These are phyloP conservation scores for Meliscaeva auricollis DNA, from an alignment of 2,888 invertebrate species.

Conservation along the genomic window DNA sequence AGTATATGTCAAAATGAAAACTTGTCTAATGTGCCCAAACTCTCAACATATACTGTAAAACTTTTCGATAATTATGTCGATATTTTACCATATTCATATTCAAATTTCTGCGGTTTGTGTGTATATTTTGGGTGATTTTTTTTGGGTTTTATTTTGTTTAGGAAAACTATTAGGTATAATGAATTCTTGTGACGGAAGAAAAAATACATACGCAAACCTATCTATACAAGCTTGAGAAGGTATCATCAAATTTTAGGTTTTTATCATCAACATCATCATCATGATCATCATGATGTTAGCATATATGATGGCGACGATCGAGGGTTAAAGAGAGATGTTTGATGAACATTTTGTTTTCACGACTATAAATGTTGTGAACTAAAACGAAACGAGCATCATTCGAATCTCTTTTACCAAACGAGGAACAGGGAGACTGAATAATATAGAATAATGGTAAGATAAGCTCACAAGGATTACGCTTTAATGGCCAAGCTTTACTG, in stretches of 20 bases:
- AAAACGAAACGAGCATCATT: conserved; percentile 54
- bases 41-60: conserved; percentile 15
- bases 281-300: neutral
- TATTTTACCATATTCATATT: conserved; percentile 50
- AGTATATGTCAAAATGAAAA: neutral
- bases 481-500: neutral
- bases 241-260: conserved; percentile 27
- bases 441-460: conserved; percentile 61
- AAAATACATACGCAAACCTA: neutral
- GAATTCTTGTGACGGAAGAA: conserved; percentile 42
- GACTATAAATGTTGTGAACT: conserved; percentile 72
- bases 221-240: neutral
- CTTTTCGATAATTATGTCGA: conserved; percentile 14
- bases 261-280: conserved; percentile 10
- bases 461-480: conserved; percentile 3
- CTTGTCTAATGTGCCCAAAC: neutral
- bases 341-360: conserved; percentile 37
- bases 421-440: conserved; percentile 56
- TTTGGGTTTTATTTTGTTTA: conserved; percentile 3
- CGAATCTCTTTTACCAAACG: conserved; percentile 68
- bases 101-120: conserved; percentile 34
- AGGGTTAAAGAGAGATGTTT: conserved; percentile 19
- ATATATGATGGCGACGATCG: conserved; percentile 15
- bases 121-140: conserved; percentile 37
- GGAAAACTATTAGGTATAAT: neutral